Evolutionary conservation across 2,113 vertebrate species (phyloP).

Genomic region (Turnix velox): DNA sequence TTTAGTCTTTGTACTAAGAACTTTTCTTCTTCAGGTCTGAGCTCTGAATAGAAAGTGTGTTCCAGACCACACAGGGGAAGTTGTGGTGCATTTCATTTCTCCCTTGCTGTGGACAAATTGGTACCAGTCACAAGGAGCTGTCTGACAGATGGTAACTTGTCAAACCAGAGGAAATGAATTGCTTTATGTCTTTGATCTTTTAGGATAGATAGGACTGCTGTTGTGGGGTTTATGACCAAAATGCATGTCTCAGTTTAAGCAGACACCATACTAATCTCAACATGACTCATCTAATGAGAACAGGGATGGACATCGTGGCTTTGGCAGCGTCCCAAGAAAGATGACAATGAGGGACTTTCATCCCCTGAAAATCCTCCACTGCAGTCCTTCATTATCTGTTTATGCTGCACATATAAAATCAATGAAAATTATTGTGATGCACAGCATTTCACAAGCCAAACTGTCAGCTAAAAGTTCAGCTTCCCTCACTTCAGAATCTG

Average conservation of each 20-base stretch:
- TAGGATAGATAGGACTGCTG: neutral
- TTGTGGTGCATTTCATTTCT: neutral
- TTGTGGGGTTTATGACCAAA: neutral
- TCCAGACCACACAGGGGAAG: neutral
- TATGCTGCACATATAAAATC: neutral
- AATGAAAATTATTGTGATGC: neutral
- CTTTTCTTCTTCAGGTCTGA: neutral
- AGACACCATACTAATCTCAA: neutral
- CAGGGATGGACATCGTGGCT: neutral
- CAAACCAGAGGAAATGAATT: neutral
- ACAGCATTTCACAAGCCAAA: neutral
- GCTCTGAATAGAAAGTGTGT: neutral
- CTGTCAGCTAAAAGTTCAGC: neutral
- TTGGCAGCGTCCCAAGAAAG: neutral
- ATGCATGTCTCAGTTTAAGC: neutral
- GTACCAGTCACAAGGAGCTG: neutral
- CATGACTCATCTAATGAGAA: neutral
- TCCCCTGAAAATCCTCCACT: neutral
- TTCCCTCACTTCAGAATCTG: neutral
- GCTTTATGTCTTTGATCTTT: neutral
- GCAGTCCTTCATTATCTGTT: neutral
- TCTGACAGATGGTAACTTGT: neutral
- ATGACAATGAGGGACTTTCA: neutral
- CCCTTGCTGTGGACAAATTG: neutral
- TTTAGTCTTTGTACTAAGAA: neutral